Conservation (phyloP, 2,888 invertebrate genomes). For the Atrina japonica region DNA sequence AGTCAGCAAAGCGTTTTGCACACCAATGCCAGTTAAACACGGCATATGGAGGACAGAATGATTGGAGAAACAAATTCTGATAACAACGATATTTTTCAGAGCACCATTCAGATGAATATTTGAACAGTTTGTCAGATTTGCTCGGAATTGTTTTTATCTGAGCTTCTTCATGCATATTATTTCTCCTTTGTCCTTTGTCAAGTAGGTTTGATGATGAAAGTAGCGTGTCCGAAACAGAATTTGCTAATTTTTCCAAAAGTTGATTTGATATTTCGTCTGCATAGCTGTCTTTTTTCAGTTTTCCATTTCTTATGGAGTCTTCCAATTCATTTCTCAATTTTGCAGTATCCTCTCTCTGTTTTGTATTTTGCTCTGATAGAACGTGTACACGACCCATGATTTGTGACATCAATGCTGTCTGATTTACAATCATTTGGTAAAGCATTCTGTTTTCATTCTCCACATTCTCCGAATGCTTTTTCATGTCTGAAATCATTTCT, state of each 20-base stretch:
- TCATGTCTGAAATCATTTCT: conserved; percentile 51
- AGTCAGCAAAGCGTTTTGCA: too few relatives aligned
- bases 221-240: conserved; percentile 28
- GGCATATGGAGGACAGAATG: too few relatives aligned
- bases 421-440: conserved; percentile 69
- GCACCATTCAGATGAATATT: too few relatives aligned
- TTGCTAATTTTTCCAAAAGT: conserved; percentile 42
- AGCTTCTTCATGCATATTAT: too few relatives aligned
- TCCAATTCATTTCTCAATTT: conserved; percentile 41
- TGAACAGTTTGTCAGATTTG: too few relatives aligned
- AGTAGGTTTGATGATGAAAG: too few relatives aligned
- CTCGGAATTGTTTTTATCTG: too few relatives aligned
- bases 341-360: conserved; percentile 55
- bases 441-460: conserved; percentile 70
- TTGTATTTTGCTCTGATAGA: conserved; percentile 59
- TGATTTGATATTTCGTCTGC: conserved; percentile 43
- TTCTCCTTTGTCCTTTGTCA: neutral
- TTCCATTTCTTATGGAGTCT: neutral
- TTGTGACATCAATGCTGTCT: conserved; percentile 66
- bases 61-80: too few relatives aligned
- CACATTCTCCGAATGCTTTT: conserved; percentile 53
- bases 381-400: conserved; percentile 66
- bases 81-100: too few relatives aligned
- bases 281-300: conserved; percentile 4
- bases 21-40: too few relatives aligned